Evolutionary conservation across 2,113 vertebrate species (phyloP), one percentile per base, ranked within the genome.

Genomic region (Rhinoptilus africanus): DNA sequence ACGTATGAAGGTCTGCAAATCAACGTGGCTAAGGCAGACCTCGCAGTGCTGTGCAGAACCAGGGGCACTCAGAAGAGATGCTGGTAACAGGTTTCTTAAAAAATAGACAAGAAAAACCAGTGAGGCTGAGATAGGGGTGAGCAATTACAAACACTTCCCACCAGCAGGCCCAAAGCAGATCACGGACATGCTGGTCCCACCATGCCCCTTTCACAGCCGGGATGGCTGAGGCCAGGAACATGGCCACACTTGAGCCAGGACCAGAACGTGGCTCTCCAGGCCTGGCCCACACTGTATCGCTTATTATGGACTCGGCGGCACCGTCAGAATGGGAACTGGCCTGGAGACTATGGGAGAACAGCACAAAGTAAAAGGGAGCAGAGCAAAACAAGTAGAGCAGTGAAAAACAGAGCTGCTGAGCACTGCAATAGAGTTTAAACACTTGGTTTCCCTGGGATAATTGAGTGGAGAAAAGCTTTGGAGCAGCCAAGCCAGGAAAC

Each of bases 211-310:
- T 24, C 24, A 51, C n/a, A 67, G n/a, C n/a, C 12, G 26, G 47
- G 53, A 79, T 50, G 41, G 35, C 32, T 22, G 37, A 68, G 48
- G 20, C 41, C 1, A 0, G 34, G 62, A 75, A 63, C 1, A 0
- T 2, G 9, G 28, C 27, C 39, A 24, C 20, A 3, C 74, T 75
- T 6, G 12, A 85, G 43, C 4, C 2, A 1, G 69, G 37, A 69
- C 12, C 22, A 12, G 50, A 51, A 20, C 1, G 1, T 28, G 69
- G 37, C 4, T 59, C 43, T 71, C 30, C 34, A 34, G 37, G 63
- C 37, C n/a, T 8, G 14, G 35, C 24, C 45, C 2, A 1, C 37
- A 53, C n/a, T 3, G 0, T 16, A 24, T 13, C 1, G 32, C 51
- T 81, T 48, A 24, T 35, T 9, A n/a, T 0, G 15, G 75, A 63